Evolutionary conservation across 64 coral and sea anemone genomes (phyloP), one percentile per base, ranked within the genome.

Genomic region (Actinia tenebrosa): DNA sequence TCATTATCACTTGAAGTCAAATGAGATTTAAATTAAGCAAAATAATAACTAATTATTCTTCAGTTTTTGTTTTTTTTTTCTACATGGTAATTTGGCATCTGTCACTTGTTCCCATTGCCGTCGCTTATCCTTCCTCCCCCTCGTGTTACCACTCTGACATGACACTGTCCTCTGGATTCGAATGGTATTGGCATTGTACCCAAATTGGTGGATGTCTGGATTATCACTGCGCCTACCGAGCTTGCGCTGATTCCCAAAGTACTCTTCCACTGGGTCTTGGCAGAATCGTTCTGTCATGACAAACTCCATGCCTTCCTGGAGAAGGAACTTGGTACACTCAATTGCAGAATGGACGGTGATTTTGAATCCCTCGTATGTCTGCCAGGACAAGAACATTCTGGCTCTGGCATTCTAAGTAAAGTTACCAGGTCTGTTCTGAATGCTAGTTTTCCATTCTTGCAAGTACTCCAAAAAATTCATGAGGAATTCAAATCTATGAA

Each of bases 281-380:
- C 88, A 84, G 64, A 89, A 89, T 19, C 88, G 88, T 47, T 89
- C 88, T 11, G 88, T 89, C 18, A 89, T 42, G 11, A 89, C 88
- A 89, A 84, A 89, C 81, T 89, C 80, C 81, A 66, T 89, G 22
- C 80, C 88, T 72, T 89, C 88, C 64, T 84, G 88, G 42, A 89
- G 81, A 25, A 89, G 80, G 52, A 89, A 89, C 58, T 89, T 89
- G 80, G 60, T 71, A 44, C 26, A 27, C 5, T 89, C 88, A 68
- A 89, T 89, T 20, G 64, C 80, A 52, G 88, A 71, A 52, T 89
- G 18, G 14, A 55, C 80, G 16, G 88, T 84, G 19, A 89, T 23
- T 13, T 58, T 6, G 10, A 58, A 58, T 13, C 56, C 56, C 56
- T 58, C 56, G 10, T 58, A 58, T 58, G 88, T 89, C 80, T 84